Evolutionary conservation across 1,140 invertebrate genomes (phyloP).

Genomic region (Probaryconus sp.): DNA sequence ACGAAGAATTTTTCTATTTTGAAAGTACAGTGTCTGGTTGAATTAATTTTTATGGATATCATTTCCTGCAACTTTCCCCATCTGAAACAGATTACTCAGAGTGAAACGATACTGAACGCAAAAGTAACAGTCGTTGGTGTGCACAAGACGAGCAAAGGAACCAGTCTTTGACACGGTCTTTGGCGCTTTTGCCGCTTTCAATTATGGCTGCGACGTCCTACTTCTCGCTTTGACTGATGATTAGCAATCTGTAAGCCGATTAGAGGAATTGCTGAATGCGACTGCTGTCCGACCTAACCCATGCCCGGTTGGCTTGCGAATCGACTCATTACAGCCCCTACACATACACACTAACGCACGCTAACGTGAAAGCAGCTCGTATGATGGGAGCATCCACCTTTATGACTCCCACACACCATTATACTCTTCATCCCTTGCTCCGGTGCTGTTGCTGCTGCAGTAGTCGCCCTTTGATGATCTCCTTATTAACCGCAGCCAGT

Average conservation of each 20-base stretch:
- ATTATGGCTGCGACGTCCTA: conserved; percentile 17
- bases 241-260: conserved; percentile 64
- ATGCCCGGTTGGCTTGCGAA: conserved; percentile 20
- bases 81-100: too few relatives aligned
- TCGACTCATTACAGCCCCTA: conserved; percentile 24
- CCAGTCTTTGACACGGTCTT: conserved; percentile 7
- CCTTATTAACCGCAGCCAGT: conserved; percentile 73
- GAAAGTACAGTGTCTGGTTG: too few relatives aligned
- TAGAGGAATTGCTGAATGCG: conserved; percentile 58
- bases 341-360: conserved; percentile 16
- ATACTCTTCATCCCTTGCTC: too few relatives aligned
- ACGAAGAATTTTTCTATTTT: too few relatives aligned
- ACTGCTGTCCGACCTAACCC: conserved; percentile 51
- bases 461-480: conserved; percentile 63
- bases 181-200: conserved; percentile 35
- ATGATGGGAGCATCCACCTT: conserved; percentile 1
- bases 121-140: conserved; percentile 36
- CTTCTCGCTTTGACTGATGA: conserved; percentile 59
- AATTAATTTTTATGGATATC: too few relatives aligned
- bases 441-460: too few relatives aligned
- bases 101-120: too few relatives aligned
- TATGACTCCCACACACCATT: too few relatives aligned
- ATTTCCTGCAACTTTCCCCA: too few relatives aligned
- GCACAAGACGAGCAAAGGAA: conserved; percentile 46
- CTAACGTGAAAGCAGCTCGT: conserved; percentile 11